Evolutionary conservation across 2,113 vertebrate species (phyloP).

Genomic region (Carettochelys insculpta): DNA sequence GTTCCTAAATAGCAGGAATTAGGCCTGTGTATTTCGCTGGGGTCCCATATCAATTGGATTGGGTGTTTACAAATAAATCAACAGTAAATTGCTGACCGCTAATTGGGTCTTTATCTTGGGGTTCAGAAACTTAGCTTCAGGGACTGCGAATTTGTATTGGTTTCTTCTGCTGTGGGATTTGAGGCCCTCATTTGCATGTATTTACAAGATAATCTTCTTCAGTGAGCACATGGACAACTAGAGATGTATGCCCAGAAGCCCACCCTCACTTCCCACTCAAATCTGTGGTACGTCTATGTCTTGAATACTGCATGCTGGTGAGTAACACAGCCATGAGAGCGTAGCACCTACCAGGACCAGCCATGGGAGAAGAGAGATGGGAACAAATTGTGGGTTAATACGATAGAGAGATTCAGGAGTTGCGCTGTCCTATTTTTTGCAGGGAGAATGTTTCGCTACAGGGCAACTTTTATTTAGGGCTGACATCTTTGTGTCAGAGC

Average conservation of each 20-base stretch:
- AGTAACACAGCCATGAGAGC: too few species aligned
- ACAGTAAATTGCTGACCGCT: not conserved
- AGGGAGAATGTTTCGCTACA: not conserved
- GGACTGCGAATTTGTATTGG: not conserved
- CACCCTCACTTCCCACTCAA: not conserved
- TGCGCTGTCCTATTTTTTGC: not conserved
- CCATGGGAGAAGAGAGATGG: not conserved
- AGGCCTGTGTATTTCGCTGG: not conserved
- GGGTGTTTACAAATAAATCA: not conserved
- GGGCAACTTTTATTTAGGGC: not conserved
- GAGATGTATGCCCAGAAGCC: not conserved
- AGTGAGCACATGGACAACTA: not conserved
- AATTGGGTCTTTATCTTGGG: not conserved
- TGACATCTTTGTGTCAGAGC: not conserved
- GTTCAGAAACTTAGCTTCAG: not conserved
- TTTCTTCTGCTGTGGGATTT: not conserved
- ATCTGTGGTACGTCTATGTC: too few species aligned
- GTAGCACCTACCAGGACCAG: not conserved
- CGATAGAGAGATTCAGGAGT: not conserved
- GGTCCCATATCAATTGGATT: not conserved
- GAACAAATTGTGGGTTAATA: not conserved
- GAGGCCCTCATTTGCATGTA: not conserved
- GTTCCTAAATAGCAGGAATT: not conserved
- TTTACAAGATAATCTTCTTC: not conserved
- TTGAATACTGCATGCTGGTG: too few species aligned